Conservation (phyloP, 2,113 vertebrate genomes). For the Sciurus niger region DNA sequence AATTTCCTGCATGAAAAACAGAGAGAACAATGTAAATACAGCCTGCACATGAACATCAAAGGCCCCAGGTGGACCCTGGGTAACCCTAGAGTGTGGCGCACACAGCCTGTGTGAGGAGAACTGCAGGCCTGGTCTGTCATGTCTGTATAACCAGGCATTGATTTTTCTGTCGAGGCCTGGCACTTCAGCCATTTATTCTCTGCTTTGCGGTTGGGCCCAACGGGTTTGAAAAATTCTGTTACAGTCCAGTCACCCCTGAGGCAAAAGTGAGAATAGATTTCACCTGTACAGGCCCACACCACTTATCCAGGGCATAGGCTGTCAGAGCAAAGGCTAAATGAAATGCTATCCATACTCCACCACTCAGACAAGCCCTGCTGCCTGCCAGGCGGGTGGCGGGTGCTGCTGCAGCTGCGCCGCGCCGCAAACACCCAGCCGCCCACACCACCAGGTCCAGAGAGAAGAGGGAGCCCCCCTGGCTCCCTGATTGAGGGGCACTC, state of each 20-base stretch:
- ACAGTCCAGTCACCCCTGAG: conserved; percentile 99
- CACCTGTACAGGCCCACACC: conserved; percentile 98
- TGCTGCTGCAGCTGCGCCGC: conserved; percentile 76
- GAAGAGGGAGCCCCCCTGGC: conserved; percentile 50
- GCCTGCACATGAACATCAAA: conserved; percentile 60
- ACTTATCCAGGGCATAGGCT: conserved; percentile 96
- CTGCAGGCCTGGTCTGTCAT: conserved; percentile 94
- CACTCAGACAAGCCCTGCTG: conserved; percentile 88
- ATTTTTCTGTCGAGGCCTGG: conserved; percentile 99
- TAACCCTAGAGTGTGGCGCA: conserved; percentile 78
- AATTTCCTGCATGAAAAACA: conserved; percentile 93
- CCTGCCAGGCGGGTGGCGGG: conserved; percentile 72
- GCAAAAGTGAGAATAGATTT: conserved; percentile 99
- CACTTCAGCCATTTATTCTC: conserved; percentile 99
- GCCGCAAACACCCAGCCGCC: conserved; percentile 75
- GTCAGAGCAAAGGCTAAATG: conserved; percentile 98
- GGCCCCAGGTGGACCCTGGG: conserved; percentile 82
- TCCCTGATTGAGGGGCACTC: conserved; percentile 67
- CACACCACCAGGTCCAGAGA: conserved; percentile 10
- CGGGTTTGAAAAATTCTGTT: conserved; percentile 99
- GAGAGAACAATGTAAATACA: conserved; percentile 85
- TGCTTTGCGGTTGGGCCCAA: conserved; percentile 98
- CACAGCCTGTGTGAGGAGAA: conserved; percentile 86
- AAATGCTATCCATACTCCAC: conserved; percentile 95
- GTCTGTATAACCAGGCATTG: conserved; percentile 99